Base-by-base conservation (phyloP, 2,113 vertebrate species). In the Atractosteus spatula region DNA sequence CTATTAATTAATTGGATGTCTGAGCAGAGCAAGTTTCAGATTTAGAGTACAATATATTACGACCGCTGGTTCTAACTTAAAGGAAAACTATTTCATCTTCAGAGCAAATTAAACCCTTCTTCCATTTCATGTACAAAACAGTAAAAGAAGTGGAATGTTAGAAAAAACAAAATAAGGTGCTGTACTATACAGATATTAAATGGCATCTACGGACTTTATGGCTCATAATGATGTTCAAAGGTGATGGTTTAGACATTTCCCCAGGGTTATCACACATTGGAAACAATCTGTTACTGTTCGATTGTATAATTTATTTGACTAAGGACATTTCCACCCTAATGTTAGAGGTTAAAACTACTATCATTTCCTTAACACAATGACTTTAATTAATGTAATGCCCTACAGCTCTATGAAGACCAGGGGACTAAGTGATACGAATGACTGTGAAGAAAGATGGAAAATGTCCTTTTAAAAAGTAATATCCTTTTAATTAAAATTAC, bases 121-220 rank as follows among this genome's bases (percentile, higher is more conserved):
- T 51, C 5, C 10, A 51, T 51, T 51, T 10, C 54, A 55, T 14
- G 42, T 8, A 16, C 43, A 62, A 68, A 61, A 57, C 59, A 55
- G n/a, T 7, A 16, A 45, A 70, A 66, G 45, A 8, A 43, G 10
- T 41, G 16, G 17, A 51, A 68, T 45, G 55, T 8, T 41, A 7
- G 69, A 47, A 44, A 44, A 70, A 56, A 41, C 45, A 43, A 54
- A 55, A 68, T 8, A 13, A 70, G 73, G 43, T 6, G 5, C 66
- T 13, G 55, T 59, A 72, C 59, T 47, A 71, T 71, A 66, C 57
- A 63, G 74, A 66, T 41, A 59, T 61, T 62, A 72, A 76, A 70
- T 63, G 74, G 57, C 80, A 72, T 75, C 80, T 79, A 82, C 77
- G 79, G 82, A 68, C 81, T 84, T 84, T 82, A 84, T 47, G 55